Percentiles rank a stretch among this genome's conserved stretches.
These are phyloP conservation scores for Gymnothorax javanicus DNA, from an alignment of 2,797 vertebrate genomes.

Conservation along the genomic window DNA sequence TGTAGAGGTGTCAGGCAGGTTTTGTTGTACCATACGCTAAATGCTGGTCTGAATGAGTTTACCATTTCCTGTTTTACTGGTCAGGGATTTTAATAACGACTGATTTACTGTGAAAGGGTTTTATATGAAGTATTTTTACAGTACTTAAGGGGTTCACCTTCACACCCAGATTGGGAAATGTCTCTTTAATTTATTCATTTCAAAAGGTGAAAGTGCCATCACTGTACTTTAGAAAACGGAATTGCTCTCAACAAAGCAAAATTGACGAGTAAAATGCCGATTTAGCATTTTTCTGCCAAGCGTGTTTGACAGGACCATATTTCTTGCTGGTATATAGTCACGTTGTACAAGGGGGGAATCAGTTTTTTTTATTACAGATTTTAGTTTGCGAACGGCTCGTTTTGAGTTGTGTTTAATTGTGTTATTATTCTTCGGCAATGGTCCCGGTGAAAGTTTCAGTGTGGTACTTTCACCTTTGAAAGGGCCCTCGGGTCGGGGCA, in stretches of 20 bases:
- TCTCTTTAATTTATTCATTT: constrained; percentile 33
- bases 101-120: neutral
- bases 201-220: constrained; percentile 34
- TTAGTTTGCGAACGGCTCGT: neutral
- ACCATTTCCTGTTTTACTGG: constrained; percentile 12
- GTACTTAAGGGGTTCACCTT: constrained; percentile 28
- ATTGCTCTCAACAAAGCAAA: neutral
- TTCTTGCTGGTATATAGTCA: neutral
- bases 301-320: neutral
- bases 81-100: neutral
- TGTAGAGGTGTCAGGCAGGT: constrained; percentile 21
- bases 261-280: neutral
- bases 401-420: neutral
- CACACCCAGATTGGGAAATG: constrained; percentile 20
- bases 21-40: constrained; percentile 7
- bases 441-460: neutral
- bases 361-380: neutral
- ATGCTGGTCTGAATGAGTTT: constrained; percentile 16
- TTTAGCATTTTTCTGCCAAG: neutral
- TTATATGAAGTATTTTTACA: constrained; percentile 17
- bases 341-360: neutral
- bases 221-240: neutral
- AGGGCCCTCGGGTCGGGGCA: constrained; percentile 73
- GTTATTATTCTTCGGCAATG: neutral
- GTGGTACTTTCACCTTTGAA: constrained; percentile 38